Evolutionary conservation across 92 coral and sea anemone species (phyloP), one percentile per base, ranked within the genome.

Genomic region (Parazoanthus atlanticus): DNA sequence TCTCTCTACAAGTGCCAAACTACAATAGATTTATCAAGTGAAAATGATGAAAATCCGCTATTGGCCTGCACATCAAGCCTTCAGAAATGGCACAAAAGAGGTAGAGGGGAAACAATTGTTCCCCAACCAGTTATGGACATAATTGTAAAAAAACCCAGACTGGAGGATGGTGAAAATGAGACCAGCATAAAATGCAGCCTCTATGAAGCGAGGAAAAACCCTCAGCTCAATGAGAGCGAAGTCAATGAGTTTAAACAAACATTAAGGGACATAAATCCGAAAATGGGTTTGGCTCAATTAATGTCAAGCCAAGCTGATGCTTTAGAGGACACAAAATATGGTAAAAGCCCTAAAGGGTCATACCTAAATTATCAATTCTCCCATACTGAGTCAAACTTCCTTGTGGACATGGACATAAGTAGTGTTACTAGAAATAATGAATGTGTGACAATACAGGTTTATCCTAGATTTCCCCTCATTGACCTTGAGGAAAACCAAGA

Each of bases 31-130:
- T 64, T 92, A 32, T 33, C 58, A 26, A 66, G 86, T 84, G 94
- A 92, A 43, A 65, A 32, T 73, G 91, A 90, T 88, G 86, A 87
- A 89, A 90, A 70, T 76, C 90, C 91, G 34, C 52, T 30, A 56
- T 79, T 12, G n/a, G 28, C 92, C 17, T 90, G 91, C 80, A 88
- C 94, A 74, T 90, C 93, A 5, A 72, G 80, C 38, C 89, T 90
- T 41, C 92, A 90, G 74, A 78, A 67, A 36, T 90, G 94, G 94
- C 92, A 90, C 71, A 76, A 90, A 85, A 90, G 82, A 80, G 91
- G 91, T 8, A 49, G 90, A 74, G 91, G 88, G 21, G 91, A 84
- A 75, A 78, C 89, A 43, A 88, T 92, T 76, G 85, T 56, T 49
- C 90, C 93, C 17, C 85, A 90, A 72, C 93, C 91, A 73, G 65